These are phyloP conservation scores for Margaritifera margaritifera DNA, from an alignment of 2,888 invertebrate species.

Conservation along the genomic window DNA sequence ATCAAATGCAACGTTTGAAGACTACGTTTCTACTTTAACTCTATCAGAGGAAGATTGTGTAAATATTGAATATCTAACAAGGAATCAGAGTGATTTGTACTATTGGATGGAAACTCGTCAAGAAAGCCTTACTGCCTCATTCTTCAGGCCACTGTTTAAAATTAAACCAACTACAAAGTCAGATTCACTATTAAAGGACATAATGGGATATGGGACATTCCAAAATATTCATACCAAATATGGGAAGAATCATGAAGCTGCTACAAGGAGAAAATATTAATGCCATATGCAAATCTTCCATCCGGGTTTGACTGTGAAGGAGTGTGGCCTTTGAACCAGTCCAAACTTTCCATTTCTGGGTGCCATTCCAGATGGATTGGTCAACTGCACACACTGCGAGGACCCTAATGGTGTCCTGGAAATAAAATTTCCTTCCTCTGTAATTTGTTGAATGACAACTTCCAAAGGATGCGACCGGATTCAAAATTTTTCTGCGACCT, in stretches of 20 bases:
- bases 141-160: neutral
- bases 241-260: neutral
- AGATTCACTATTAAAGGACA: neutral
- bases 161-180: neutral
- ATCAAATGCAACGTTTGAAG: too few relatives aligned
- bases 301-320: slow-evolving; percentile 1
- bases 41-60: too few relatives aligned
- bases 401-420: slow-evolving; percentile 4
- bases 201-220: neutral
- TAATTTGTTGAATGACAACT: slow-evolving; percentile 1
- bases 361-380: slow-evolving; percentile 3
- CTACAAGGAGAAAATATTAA: neutral
- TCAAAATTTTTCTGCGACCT: slow-evolving; percentile 5
- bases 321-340: neutral
- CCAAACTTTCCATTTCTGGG: slow-evolving; percentile 1
- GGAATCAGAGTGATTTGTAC: neutral
- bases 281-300: neutral
- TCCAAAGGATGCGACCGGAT: slow-evolving; percentile 3
- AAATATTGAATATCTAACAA: neutral
- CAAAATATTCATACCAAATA: neutral
- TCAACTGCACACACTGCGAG: neutral
- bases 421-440: slow-evolving; percentile 6
- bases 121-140: neutral
- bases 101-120: neutral
- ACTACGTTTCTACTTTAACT: too few relatives aligned